These are phyloP conservation scores for Strix occidentalis DNA, from an alignment of 2,797 vertebrate genomes.

Conservation along the genomic window DNA sequence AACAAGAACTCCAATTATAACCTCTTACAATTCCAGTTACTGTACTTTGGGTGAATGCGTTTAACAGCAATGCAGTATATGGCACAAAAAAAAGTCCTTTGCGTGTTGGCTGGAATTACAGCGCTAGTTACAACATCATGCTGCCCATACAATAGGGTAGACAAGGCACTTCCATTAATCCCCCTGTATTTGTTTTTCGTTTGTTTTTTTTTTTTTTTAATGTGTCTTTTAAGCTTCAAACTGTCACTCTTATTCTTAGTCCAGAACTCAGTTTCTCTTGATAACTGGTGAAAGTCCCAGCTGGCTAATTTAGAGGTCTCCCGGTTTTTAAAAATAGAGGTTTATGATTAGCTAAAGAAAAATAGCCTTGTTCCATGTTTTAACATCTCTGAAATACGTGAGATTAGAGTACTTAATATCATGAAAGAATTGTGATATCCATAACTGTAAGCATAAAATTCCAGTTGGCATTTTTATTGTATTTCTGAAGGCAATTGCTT, in stretches of 20 bases:
- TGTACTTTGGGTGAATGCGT: background rate
- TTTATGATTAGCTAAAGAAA: background rate
- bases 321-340: background rate
- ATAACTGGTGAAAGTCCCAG: background rate
- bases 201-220: background rate
- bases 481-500: background rate
- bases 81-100: background rate
- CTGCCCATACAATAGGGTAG: background rate
- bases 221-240: background rate
- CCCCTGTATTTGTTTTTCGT: background rate
- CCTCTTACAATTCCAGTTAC: constrained; percentile 7
- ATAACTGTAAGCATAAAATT: background rate
- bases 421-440: background rate
- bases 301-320: background rate
- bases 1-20: constrained; percentile 36
- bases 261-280: background rate
- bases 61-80: background rate
- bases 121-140: background rate
- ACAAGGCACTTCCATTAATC: background rate
- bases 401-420: background rate
- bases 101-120: background rate
- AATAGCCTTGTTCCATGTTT: background rate
- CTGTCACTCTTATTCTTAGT: background rate
- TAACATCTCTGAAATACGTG: background rate
- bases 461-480: background rate